Conservation (phyloP, 1,140 invertebrate species). For the Anagrus nilaparvatae region DNA sequence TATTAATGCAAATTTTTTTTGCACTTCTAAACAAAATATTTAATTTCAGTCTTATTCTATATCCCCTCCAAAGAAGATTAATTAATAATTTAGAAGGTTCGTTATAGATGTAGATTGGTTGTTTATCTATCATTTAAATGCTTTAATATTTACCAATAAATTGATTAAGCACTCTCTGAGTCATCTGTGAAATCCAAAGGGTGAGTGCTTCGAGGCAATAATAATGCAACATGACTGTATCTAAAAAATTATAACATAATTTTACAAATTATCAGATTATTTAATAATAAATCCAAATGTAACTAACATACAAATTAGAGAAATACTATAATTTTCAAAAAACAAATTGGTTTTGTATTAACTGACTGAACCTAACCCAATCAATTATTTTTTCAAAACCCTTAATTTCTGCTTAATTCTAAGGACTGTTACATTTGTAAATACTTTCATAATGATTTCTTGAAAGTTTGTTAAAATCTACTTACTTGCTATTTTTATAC, state of each 20-base stretch:
- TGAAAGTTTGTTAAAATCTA: conserved; percentile 11
- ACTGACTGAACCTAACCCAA: background rate
- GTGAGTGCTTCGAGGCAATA: conserved; percentile 34
- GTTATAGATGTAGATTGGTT: conserved; percentile 20
- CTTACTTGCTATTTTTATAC: conserved; percentile 65
- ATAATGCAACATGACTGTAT: conserved; percentile 35
- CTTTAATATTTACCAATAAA: conserved; percentile 9
- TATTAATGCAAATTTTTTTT: no score
- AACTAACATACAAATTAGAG: background rate
- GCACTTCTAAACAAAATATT: no score
- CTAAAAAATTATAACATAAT: conserved; percentile 22
- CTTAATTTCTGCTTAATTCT: no score
- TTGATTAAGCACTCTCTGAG: conserved; percentile 29
- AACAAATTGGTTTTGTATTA: background rate
- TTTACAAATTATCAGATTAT: conserved; percentile 4
- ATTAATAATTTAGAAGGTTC: conserved; percentile 24
- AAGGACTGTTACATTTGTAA: no score
- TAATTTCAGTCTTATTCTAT: conserved; percentile 28
- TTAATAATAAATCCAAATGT: conserved; percentile 1
- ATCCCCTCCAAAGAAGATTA: conserved; percentile 26
- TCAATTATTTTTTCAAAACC: no score
- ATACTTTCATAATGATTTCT: no score
- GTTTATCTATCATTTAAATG: conserved; percentile 12
- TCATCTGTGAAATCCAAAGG: conserved; percentile 31
- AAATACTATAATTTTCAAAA: background rate